Base-by-base conservation (phyloP, 2,888 invertebrate genomes). In the Lepidochitona cinerea region DNA sequence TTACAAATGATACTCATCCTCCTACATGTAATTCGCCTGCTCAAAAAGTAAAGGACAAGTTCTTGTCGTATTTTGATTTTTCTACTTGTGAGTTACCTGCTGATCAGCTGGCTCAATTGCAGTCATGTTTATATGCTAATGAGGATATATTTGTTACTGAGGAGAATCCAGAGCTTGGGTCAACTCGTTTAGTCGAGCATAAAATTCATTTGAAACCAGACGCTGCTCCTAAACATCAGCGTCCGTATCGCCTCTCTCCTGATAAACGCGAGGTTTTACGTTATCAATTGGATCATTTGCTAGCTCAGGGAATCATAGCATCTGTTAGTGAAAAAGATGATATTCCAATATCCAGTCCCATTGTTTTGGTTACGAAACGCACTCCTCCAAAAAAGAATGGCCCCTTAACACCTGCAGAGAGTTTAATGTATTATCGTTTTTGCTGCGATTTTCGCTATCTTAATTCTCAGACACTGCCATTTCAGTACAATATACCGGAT, bases 121-220 rank as follows among this genome's bases (percentile, higher is more conserved):
- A n/a, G n/a, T n/a, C n/a, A n/a, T n/a, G n/a, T n/a, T n/a, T n/a
- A n/a, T n/a, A n/a, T n/a, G n/a, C n/a, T n/a, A 53, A 70, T 33
- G 33, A 36, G 26, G 70, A 37, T 70, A n/a, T 70, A 18, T 69
- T 70, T 70, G 70, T 70, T 23, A 70, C 70, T 12, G 35, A 49
- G 4, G 49, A 49, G 12, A 68, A 68, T 68, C 68, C 68, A 4
- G 29, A 18, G 2, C 32, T 68, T 29, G 68, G 68, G 7, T 32
- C 49, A 29, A 49, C 68, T 7, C 33, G 26, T 49, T 26, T 49
- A 2, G 49, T 41, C 2, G 32, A 68, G 49, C 68, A 68, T 49
- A 68, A 12, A 14, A 68, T 68, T 29, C 3, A 5, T 29, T 68
- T 68, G 32, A 68, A 68, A 41, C 49, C 68, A 3, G 68, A 68